These are phyloP conservation scores for Lepidurus apus DNA, from an alignment of 1,140 invertebrate genomes.

Conservation along the genomic window DNA sequence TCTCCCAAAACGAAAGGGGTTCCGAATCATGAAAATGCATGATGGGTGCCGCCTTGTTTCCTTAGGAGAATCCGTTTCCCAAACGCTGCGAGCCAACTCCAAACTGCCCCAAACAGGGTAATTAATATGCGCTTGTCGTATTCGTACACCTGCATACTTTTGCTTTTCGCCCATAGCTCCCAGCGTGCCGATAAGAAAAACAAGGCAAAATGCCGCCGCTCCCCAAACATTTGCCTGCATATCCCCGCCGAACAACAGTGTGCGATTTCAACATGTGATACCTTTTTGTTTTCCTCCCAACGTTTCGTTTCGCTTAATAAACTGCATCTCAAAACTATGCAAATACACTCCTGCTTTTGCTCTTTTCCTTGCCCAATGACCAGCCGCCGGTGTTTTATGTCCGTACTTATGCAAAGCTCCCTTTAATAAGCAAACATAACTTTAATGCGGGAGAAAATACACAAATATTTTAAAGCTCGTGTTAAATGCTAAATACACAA, in stretches of 20 bases:
- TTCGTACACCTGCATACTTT: background rate
- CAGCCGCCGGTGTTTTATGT: background rate
- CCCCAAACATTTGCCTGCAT: background rate
- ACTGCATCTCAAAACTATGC: background rate
- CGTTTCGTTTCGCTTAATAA: background rate
- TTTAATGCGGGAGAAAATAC: background rate
- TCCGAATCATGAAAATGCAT: conserved; percentile 11
- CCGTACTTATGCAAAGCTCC: background rate
- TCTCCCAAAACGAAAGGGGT: background rate
- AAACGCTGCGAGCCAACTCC: background rate
- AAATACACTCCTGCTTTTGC: background rate
- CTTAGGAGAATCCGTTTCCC: background rate
- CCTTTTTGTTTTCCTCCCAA: background rate
- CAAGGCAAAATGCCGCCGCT: background rate
- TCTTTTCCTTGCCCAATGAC: background rate
- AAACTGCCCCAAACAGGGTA: conserved; percentile 10
- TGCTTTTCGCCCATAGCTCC: background rate
- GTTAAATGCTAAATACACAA: background rate
- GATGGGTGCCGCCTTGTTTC: conserved; percentile 1
- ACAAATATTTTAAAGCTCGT: background rate
- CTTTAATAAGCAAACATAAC: background rate
- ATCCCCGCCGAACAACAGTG: background rate
- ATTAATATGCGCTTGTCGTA: background rate
- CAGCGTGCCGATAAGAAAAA: background rate
- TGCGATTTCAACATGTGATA: background rate